These are phyloP conservation scores for Brenthis ino DNA, from an alignment of 2,888 invertebrate genomes.

Conservation along the genomic window DNA sequence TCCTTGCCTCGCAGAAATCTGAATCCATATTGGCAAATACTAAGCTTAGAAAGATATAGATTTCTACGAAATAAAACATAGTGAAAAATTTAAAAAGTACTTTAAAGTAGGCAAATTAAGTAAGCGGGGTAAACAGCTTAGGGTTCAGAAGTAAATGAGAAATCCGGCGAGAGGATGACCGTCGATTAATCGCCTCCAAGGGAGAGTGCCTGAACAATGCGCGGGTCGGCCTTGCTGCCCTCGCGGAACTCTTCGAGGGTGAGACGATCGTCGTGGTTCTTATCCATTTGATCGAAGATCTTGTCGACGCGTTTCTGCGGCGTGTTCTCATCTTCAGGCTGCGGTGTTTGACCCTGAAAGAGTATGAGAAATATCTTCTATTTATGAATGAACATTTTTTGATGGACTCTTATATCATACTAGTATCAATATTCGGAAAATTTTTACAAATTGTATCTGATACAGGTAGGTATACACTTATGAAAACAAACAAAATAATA, in stretches of 20 bases:
- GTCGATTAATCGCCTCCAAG: constrained; percentile 88
- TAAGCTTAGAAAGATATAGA: constrained; percentile 5
- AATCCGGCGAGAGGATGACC: constrained; percentile 78
- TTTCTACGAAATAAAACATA: constrained; percentile 1
- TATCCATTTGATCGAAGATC: constrained; percentile 99
- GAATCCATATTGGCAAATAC: constrained; percentile 64
- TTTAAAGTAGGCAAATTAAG: constrained; percentile 20
- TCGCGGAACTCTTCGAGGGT: constrained; percentile 98
- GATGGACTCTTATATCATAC: neutral
- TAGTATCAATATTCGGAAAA: too few species aligned
- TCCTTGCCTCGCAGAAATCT: constrained; percentile 45
- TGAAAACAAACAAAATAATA: too few species aligned
- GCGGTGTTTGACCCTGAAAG: constrained; percentile 93
- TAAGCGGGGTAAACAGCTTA: constrained; percentile 23
- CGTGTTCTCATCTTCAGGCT: constrained; percentile 94
- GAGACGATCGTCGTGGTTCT: constrained; percentile 97
- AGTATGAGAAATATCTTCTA: neutral
- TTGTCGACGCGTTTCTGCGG: constrained; percentile 98
- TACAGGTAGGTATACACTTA: too few species aligned
- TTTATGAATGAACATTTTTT: neutral
- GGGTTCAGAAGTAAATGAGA: constrained; percentile 64
- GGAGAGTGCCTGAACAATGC: constrained; percentile 97
- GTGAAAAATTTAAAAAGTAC: neutral
- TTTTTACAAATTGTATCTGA: too few species aligned
- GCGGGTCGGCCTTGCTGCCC: constrained; percentile 98